Conservation (phyloP, 2,113 vertebrate species). For the Nymphicus hollandicus region DNA sequence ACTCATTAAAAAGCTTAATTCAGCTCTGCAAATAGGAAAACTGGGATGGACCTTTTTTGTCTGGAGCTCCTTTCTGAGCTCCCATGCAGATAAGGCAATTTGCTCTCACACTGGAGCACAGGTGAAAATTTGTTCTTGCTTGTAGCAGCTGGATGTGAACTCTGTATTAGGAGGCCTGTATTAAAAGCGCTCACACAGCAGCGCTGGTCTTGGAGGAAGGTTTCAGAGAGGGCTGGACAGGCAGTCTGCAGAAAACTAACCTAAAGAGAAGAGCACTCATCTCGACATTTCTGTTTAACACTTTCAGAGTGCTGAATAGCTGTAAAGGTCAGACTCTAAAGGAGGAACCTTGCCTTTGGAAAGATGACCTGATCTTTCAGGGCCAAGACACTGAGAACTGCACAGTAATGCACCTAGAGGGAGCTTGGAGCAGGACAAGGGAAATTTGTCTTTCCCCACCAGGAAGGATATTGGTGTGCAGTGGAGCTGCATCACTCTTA, state of each 20-base stretch:
- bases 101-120: not conserved
- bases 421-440: not conserved
- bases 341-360: not conserved
- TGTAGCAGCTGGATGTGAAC: conserved; percentile 29
- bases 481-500: not conserved
- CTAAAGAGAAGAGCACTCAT: not conserved
- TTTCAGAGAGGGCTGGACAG: not conserved
- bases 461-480: rapidly evolving
- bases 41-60: not conserved
- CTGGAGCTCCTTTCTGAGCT: not conserved
- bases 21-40: not conserved
- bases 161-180: not conserved
- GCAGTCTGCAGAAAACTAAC: not conserved
- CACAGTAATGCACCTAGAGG: not conserved
- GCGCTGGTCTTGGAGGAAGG: not conserved
- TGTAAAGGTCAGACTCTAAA: not conserved
- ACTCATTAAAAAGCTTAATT: not conserved
- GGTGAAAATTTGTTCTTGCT: conserved; percentile 46
- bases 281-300: not conserved
- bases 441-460: not conserved
- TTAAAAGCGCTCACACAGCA: not conserved
- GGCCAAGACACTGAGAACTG: not conserved
- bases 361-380: not conserved
- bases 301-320: not conserved
- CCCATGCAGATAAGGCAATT: conserved; percentile 37